A percentile compares a stretch with the other conserved stretches of the same genome.
These are phyloP conservation scores for Ctenodactylus gundi DNA, from an alignment of 2,113 vertebrate species.

Conservation along the genomic window DNA sequence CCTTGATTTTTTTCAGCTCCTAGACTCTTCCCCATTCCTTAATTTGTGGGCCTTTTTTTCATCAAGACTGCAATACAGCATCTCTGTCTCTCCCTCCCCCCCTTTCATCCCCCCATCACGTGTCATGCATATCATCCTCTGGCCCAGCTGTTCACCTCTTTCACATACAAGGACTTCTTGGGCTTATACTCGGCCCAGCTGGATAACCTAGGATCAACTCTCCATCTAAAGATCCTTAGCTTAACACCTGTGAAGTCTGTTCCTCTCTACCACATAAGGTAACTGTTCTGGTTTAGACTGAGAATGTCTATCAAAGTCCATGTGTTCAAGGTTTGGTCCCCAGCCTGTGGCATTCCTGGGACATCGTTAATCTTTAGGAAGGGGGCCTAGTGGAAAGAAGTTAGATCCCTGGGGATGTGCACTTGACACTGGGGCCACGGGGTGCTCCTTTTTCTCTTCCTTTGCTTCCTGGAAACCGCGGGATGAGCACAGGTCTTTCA, in stretches of 20 bases:
- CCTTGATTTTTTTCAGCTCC: neutral
- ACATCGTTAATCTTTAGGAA: neutral
- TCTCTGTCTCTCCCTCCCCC: neutral
- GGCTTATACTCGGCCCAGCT: neutral
- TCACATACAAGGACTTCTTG: neutral
- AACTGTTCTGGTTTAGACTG: neutral
- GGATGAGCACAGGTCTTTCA: neutral
- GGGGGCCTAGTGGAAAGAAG: neutral
- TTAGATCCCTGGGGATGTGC: neutral
- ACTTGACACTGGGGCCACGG: neutral
- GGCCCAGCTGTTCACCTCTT: neutral
- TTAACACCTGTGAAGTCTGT: neutral
- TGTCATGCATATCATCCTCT: no score
- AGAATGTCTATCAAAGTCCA: neutral
- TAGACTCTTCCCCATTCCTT: neutral
- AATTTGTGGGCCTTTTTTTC: neutral
- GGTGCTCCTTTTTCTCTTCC: no score
- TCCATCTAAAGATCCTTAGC: neutral
- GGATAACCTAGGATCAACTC: no score
- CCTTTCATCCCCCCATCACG: neutral
- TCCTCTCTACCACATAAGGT: neutral
- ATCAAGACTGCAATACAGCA: neutral
- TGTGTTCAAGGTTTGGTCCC: neutral
- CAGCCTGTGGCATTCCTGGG: neutral
- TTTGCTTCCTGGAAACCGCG: neutral